Base-by-base conservation (phyloP, 1,140 invertebrate species). In the Nasonia giraulti region DNA sequence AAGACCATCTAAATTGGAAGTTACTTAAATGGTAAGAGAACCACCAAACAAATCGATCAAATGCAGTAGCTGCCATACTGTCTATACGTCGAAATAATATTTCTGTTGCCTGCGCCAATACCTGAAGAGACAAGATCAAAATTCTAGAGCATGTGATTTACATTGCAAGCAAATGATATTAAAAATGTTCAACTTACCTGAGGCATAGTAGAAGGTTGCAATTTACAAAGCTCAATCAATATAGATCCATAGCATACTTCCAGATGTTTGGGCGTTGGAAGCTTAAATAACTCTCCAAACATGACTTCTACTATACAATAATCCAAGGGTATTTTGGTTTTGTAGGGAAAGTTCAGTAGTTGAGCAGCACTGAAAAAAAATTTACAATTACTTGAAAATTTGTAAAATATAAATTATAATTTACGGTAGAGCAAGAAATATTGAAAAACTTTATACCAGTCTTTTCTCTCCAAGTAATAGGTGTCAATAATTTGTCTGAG, bases 11-110 rank as follows among this genome's bases (percentile, higher is more conserved):
- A 90, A 99, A 99, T 92, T 99, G 98, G 90, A 99, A 99, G 93
- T 99, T 99, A 91, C 98, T 99, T 91, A 99, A 94, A 94, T 99
- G 99, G 91, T 99, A 99, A 0, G 98, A 96, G 94, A 99, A 99
- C 99, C 99, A 99, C 90, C 96, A 97, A 3, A 98, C 97, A 93
- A 99, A 99, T 77, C 98, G 96, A 91, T 99, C 98, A 93, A 99
- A 98, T 91, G 98, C 98, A 6, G 97, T 96, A 2, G 97, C 96
- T 90, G 99, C 99, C 99, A 99, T 99, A 12, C 96, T 96, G 90
- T 99, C 98, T 90, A 99, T 96, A 87, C 99, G 95, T 92, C 98
- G 96, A 91, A 99, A 99, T 31, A 99, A 92, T 89, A 99, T 97
- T 94, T 99, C 98, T 31, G 98, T 99, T 5, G 99, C 98, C 93